Base-by-base conservation (phyloP, 2,888 invertebrate species). In the Agelastica alni region DNA sequence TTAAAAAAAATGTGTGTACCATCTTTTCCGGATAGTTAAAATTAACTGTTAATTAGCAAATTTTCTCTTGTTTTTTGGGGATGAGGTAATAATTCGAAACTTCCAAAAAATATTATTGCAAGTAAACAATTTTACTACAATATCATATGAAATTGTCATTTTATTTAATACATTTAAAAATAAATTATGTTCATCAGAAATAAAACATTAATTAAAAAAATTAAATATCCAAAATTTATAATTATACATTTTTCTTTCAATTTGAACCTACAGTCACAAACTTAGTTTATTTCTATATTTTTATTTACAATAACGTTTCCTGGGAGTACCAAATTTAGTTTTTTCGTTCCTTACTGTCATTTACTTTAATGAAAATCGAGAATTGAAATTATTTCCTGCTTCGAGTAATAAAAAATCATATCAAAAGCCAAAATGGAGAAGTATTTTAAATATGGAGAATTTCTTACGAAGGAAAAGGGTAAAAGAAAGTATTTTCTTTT, bases 41-140 rank as follows among this genome's bases (percentile, higher is more conserved):
- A 30, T 37, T 47, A 42, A 49, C 41, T 49, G 49, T 48, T 39
- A 48, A 39, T 6, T 39, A 34, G 39, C 41, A 41, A 49, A 49
- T 31, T 42, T 41, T 32, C 31, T 49, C 32, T 49, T 49, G 49
- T 49, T 49, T 39, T 49, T 42, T 49, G 49, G 49, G 49, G 49
- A 49, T 49, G 39, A 49, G 32, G 31, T 31, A 39, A 28, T 10
- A 30, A 20, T 41, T 6, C 18, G 37, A 20, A 17, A 39, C 37
- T 18, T 39, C 17, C 26, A n/a, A n/a, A n/a, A n/a, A n/a, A n/a
- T n/a, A n/a, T n/a, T n/a, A n/a, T n/a, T n/a, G n/a, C n/a, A n/a
- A n/a, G n/a, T n/a, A n/a, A n/a, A n/a, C n/a, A n/a, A n/a, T n/a
- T n/a, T n/a, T n/a, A n/a, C n/a, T n/a, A n/a, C n/a, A n/a, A n/a